These are phyloP conservation scores for Baccha elongata DNA, from an alignment of 2,888 invertebrate species.

Conservation along the genomic window DNA sequence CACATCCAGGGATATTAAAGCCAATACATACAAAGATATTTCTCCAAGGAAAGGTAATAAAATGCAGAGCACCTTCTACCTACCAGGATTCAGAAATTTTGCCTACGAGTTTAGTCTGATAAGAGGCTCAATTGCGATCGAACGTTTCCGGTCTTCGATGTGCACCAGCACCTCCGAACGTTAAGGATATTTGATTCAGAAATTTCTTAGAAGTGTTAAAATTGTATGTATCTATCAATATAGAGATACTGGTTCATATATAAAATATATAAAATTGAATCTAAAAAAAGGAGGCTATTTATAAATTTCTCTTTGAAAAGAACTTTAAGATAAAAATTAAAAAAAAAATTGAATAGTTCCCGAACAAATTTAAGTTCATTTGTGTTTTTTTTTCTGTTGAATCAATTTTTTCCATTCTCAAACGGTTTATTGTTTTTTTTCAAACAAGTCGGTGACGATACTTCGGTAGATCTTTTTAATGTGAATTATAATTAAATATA, in stretches of 20 bases:
- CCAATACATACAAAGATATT: constrained; percentile 44
- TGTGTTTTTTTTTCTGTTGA: not conserved
- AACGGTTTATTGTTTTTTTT: not conserved
- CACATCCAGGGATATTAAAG: constrained; percentile 67
- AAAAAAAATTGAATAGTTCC: not conserved
- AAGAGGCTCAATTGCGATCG: constrained; percentile 74
- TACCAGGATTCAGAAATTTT: constrained; percentile 59
- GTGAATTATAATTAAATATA: not conserved
- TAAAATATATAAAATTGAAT: not conserved
- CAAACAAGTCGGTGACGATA: not conserved
- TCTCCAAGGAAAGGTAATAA: constrained; percentile 56
- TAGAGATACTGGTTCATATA: too few relatives aligned
- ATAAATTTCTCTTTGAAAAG: not conserved
- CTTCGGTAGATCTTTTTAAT: too few relatives aligned
- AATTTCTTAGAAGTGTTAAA: constrained; percentile 19
- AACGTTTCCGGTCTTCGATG: constrained; percentile 72
- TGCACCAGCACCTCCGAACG: constrained; percentile 43
- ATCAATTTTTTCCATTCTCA: not conserved
- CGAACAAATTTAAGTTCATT: not conserved
- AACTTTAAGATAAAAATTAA: not conserved
- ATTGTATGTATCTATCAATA: constrained; percentile 22
- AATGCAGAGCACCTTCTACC: constrained; percentile 52
- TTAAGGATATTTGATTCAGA: constrained; percentile 10
- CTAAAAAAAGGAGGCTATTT: not conserved
- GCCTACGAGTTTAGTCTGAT: constrained; percentile 70